A percentile compares a stretch with the other conserved stretches of the same genome.
Conservation (phyloP, 2,888 invertebrate genomes). For the Tipula helvola region DNA sequence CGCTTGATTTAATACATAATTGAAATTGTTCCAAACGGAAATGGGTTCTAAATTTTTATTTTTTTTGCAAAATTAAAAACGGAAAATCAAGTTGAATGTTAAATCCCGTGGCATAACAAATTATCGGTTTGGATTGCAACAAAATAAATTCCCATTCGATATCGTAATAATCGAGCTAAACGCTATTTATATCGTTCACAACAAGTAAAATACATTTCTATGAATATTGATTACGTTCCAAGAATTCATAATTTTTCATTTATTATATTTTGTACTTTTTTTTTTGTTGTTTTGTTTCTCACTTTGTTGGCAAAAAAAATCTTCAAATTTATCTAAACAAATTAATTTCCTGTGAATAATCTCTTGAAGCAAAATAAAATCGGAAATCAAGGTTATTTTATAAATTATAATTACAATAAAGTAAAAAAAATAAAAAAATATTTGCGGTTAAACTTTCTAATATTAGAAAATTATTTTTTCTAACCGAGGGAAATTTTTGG, state of each 20-base stretch:
- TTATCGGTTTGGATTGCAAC: not conserved
- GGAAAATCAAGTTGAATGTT: not conserved
- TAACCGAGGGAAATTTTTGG: not conserved
- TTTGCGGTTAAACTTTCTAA: not conserved
- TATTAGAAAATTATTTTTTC: not conserved
- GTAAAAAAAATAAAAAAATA: not conserved
- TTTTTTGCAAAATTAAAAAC: not conserved
- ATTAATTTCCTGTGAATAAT: not conserved
- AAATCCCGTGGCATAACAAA: not conserved
- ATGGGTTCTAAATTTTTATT: not conserved
- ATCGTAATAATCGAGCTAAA: not conserved
- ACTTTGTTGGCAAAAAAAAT: not conserved
- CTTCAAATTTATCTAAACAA: not conserved
- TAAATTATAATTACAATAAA: too few relatives aligned
- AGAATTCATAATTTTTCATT: not conserved
- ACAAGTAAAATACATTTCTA: not conserved
- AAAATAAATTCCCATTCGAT: not conserved
- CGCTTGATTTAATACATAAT: not conserved
- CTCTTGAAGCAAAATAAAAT: not conserved
- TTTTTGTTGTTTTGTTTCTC: not conserved
- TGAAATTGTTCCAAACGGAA: not conserved
- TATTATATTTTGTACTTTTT: not conserved
- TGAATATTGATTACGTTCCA: not conserved
- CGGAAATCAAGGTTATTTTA: not conserved
- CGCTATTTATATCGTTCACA: not conserved